Percentiles rank a stretch among this genome's conserved stretches.
These are phyloP conservation scores for Prosapia bicincta DNA, from an alignment of 2,888 invertebrate species.

Conservation along the genomic window DNA sequence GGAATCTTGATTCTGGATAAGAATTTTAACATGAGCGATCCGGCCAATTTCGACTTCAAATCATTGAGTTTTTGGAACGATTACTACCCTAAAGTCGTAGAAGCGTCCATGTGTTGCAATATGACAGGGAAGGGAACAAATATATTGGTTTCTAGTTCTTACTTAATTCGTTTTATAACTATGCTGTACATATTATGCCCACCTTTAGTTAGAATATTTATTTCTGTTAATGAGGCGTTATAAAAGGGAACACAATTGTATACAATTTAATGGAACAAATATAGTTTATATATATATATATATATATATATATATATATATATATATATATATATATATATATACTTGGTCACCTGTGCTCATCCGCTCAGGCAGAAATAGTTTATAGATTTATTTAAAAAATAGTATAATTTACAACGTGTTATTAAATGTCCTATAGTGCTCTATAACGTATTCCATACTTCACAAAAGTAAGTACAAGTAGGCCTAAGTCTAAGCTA, in stretches of 20 bases:
- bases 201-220: background rate
- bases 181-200: background rate
- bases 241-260: background rate
- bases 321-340: no score
- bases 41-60: slow-evolving; percentile 65
- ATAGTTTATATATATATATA: slow-evolving; percentile 2
- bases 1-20: slow-evolving; percentile 71
- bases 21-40: slow-evolving; percentile 71
- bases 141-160: background rate
- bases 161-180: background rate
- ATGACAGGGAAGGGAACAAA: slow-evolving; percentile 42
- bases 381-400: background rate
- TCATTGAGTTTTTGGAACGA: slow-evolving; percentile 81
- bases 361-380: background rate
- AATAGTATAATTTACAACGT: no score
- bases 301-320: no score
- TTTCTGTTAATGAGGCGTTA: background rate
- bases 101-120: slow-evolving; percentile 73
- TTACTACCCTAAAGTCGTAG: slow-evolving; percentile 73
- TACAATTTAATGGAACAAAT: background rate
- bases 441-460: no score
- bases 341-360: background rate
- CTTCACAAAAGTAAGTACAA: no score
- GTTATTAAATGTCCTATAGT: no score
- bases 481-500: no score